These are phyloP conservation scores for Cantharis rufa DNA, from an alignment of 2,888 invertebrate genomes.

Conservation along the genomic window DNA sequence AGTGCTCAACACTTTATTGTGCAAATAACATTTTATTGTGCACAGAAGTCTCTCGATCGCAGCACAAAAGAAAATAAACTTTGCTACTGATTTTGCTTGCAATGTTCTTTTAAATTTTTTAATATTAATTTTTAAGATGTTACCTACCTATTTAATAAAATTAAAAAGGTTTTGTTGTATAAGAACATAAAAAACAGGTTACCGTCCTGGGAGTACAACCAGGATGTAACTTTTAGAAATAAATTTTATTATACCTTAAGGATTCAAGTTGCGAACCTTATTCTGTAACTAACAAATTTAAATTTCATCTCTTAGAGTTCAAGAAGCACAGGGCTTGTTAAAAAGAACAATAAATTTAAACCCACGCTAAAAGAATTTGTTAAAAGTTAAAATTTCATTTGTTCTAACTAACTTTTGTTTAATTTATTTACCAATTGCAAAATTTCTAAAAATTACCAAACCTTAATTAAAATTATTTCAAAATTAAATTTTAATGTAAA, in stretches of 20 bases:
- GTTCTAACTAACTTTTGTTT: not conserved
- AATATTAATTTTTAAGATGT: not conserved
- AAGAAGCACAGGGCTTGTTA: constrained; percentile 25
- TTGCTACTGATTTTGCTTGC: not conserved
- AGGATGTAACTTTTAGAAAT: constrained; percentile 27
- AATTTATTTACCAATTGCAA: not conserved
- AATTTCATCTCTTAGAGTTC: constrained; percentile 24
- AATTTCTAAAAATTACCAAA: not conserved
- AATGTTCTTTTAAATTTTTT: not conserved
- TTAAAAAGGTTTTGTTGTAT: constrained; percentile 2
- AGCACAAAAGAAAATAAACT: not conserved
- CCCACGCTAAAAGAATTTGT: constrained; percentile 1
- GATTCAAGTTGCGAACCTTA: constrained; percentile 27
- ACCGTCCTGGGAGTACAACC: constrained; percentile 21
- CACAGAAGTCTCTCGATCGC: not conserved
- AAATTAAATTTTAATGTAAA: too few relatives aligned
- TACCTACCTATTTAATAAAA: not conserved
- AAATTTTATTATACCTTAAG: constrained; percentile 31
- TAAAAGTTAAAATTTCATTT: constrained; percentile 1
- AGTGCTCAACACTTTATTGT: not conserved
- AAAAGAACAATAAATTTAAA: constrained; percentile 28
- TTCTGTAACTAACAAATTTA: constrained; percentile 31
- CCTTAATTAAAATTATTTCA: too few relatives aligned
- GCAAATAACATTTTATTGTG: not conserved
- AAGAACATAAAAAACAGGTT: constrained; percentile 13